Conservation (phyloP, 2,113 vertebrate species). For the Labrus mixtus region DNA sequence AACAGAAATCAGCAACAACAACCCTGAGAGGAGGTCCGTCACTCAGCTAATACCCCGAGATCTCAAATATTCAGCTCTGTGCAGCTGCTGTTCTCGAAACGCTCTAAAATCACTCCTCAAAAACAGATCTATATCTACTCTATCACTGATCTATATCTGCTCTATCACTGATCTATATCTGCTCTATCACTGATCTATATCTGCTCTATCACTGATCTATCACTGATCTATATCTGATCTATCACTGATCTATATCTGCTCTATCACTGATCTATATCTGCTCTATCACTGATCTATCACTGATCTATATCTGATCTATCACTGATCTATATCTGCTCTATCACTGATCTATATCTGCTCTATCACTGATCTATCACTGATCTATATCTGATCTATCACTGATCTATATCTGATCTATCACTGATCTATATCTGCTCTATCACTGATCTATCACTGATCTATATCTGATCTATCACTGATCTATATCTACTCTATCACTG, state of each 20-base stretch:
- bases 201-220: not conserved
- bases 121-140: too few species aligned
- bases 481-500: too few species aligned
- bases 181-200: too few species aligned
- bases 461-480: too few species aligned
- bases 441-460: too few species aligned
- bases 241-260: not conserved
- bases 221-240: not conserved
- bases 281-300: not conserved
- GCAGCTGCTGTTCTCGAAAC: slow-evolving; percentile 20
- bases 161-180: not conserved
- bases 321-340: not conserved
- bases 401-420: not conserved
- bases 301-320: too few species aligned
- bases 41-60: slow-evolving; percentile 31
- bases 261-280: too few species aligned
- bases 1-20: slow-evolving; percentile 70
- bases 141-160: not conserved
- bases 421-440: not conserved
- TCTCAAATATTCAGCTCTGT: slow-evolving; percentile 30
- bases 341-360: too few species aligned
- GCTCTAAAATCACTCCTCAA: not conserved
- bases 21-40: slow-evolving; percentile 51
- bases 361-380: not conserved
- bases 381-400: too few species aligned